Percentiles rank a stretch among this genome's conserved stretches.
These are phyloP conservation scores for Choloepus hoffmanni DNA, from an alignment of 2,113 vertebrate genomes.

Conservation along the genomic window DNA sequence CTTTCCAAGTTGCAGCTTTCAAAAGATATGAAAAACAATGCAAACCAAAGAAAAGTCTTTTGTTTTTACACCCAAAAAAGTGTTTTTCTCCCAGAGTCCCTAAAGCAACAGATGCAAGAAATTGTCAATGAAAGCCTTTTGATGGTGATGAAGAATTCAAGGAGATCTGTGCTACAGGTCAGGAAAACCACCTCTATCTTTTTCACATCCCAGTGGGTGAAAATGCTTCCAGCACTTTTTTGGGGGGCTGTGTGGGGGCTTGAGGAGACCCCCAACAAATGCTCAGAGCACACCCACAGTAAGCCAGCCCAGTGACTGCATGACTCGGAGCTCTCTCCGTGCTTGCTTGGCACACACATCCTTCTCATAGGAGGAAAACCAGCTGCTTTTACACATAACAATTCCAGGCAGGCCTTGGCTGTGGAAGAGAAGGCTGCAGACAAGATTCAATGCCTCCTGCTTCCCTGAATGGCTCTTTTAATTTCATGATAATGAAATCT, in stretches of 20 bases:
- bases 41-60: slow-evolving; percentile 58
- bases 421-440: slow-evolving; percentile 20
- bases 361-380: slow-evolving; percentile 14
- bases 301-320: background rate
- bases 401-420: background rate
- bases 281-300: background rate
- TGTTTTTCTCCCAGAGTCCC: background rate
- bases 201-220: background rate
- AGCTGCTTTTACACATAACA: background rate
- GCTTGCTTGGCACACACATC: background rate
- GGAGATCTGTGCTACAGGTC: background rate
- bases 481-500: slow-evolving; percentile 64
- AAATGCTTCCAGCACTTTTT: slow-evolving; percentile 62
- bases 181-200: slow-evolving; percentile 64
- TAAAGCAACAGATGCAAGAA: background rate
- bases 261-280: slow-evolving; percentile 53
- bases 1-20: slow-evolving; percentile 29
- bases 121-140: background rate
- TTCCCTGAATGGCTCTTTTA: slow-evolving; percentile 37
- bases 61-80: slow-evolving; percentile 21
- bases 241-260: slow-evolving; percentile 39
- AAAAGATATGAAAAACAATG: slow-evolving; percentile 36
- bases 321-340: background rate
- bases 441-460: background rate
- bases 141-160: slow-evolving; percentile 38